Conservation (phyloP, 1,140 invertebrate genomes). For the Trichomalopsis sarcophagae region DNA sequence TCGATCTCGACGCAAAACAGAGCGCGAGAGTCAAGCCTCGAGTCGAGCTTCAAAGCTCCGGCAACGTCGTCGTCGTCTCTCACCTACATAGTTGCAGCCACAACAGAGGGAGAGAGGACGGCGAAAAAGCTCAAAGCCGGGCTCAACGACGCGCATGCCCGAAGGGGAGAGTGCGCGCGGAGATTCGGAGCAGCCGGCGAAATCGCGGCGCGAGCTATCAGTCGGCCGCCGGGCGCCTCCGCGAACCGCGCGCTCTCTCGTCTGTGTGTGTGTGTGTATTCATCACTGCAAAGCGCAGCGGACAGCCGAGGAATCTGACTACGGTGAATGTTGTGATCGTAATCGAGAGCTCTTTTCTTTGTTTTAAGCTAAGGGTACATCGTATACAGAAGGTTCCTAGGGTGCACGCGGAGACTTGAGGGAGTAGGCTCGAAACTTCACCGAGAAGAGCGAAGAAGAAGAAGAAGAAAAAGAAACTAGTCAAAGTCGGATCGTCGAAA, state of each 20-base stretch:
- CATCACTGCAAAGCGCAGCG: too few species aligned
- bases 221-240: slow-evolving; percentile 66
- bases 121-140: background rate
- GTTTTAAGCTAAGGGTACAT: too few species aligned
- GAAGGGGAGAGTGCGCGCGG: slow-evolving; percentile 21
- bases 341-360: background rate
- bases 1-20: background rate
- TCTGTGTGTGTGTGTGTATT: background rate
- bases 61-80: background rate
- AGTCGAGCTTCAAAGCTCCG: background rate
- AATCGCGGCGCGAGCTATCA: slow-evolving; percentile 56
- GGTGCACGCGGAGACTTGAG: too few species aligned
- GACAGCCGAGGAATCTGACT: too few species aligned
- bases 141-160: slow-evolving; percentile 53
- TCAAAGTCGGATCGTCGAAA: background rate
- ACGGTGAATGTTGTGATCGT: too few species aligned
- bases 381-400: too few species aligned
- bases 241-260: slow-evolving; percentile 49
- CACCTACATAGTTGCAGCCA: slow-evolving; percentile 2
- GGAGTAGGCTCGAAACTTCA: too few species aligned
- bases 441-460: too few species aligned
- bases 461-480: too few species aligned
- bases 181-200: slow-evolving; percentile 48
- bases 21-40: background rate
- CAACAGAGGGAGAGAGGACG: background rate